These are phyloP conservation scores for Avahi laniger DNA, from an alignment of 2,797 vertebrate genomes.

Conservation along the genomic window DNA sequence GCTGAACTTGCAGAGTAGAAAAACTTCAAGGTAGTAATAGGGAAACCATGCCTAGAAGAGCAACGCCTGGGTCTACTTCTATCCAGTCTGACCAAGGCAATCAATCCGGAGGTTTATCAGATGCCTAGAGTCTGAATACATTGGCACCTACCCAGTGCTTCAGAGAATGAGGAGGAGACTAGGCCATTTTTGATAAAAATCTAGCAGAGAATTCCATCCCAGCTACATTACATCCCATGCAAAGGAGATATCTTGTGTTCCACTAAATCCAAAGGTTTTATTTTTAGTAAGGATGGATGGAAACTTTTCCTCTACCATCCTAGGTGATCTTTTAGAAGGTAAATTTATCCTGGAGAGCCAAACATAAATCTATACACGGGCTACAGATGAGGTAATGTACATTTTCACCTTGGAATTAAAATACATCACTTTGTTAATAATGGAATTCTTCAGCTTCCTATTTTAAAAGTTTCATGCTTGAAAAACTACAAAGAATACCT, in stretches of 20 bases:
- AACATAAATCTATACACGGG: background rate
- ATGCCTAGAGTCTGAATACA: background rate
- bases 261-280: constrained; percentile 10
- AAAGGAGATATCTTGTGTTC: constrained; percentile 62
- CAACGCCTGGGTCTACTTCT: background rate
- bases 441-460: background rate
- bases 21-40: constrained; percentile 31
- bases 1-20: background rate
- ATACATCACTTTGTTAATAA: background rate
- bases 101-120: constrained; percentile 44
- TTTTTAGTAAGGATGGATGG: background rate
- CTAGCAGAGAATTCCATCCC: background rate
- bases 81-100: background rate
- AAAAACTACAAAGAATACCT: background rate
- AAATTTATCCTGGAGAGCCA: background rate
- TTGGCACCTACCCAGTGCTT: constrained; percentile 40
- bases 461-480: background rate
- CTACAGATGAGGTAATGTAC: background rate
- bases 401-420: constrained; percentile 29
- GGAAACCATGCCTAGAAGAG: background rate
- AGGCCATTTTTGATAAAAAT: constrained; percentile 37
- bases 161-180: background rate
- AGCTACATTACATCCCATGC: background rate
- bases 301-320: background rate
- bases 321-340: background rate